A percentile compares a stretch with the other conserved stretches of the same genome.
phyloP scores from a whole-genome alignment of 2,113 vertebrate species.

The Salminus brasiliensis region DNA sequence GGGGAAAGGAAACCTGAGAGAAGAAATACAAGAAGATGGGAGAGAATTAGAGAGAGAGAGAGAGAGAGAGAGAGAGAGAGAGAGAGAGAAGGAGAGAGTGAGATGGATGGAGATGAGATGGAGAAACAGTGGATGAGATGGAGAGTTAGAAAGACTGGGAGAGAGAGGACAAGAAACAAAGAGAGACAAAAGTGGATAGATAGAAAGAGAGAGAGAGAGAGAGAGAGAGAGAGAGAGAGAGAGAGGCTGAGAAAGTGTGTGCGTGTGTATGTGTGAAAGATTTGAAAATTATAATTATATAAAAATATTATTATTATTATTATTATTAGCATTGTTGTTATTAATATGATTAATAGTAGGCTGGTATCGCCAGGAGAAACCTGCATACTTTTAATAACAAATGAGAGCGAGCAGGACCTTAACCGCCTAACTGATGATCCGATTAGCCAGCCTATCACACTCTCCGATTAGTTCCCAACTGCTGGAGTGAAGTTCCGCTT shows the following conservation, averaged over 20 bases:
- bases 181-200: no score
- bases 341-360: not conserved
- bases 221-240: not conserved
- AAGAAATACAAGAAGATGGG: no score
- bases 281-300: no score
- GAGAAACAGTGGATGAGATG: not conserved
- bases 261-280: no score
- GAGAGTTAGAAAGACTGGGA: not conserved
- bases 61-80: conserved; percentile 26
- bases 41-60: not conserved
- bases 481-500: conserved; percentile 51
- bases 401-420: conserved; percentile 46
- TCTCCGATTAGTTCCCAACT: conserved; percentile 50
- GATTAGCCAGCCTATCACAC: conserved; percentile 36
- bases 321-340: no score
- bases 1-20: no score
- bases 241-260: conserved; percentile 11
- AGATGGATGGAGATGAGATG: no score
- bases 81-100: not conserved
- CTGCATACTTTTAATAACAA: conserved; percentile 55
- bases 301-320: no score
- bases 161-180: no score
- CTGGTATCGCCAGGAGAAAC: conserved; percentile 37
- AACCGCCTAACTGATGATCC: conserved; percentile 49
- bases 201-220: not conserved